Evolutionary conservation across 2,888 invertebrate species (phyloP).

Genomic region (Machimus atricapillus): DNA sequence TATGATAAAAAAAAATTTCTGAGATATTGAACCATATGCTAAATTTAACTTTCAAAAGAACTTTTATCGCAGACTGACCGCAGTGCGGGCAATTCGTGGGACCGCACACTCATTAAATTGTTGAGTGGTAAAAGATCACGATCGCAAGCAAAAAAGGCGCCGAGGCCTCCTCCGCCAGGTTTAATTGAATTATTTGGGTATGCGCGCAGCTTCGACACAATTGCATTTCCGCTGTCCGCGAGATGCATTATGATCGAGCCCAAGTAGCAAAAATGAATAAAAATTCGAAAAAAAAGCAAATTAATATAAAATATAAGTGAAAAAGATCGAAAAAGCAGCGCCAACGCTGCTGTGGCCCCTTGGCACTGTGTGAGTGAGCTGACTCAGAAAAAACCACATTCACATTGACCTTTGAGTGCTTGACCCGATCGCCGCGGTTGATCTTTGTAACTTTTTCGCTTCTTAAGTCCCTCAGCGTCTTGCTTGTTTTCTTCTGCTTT

Average conservation of each 20-base stretch:
- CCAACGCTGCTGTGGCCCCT: not conserved
- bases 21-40: not conserved
- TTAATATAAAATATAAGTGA: not conserved
- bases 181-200: conserved; percentile 1
- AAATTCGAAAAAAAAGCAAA: not conserved
- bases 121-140: not conserved
- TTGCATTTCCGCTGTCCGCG: not conserved
- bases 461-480: conserved; percentile 1
- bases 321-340: not conserved
- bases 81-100: not conserved
- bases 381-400: conserved; percentile 29
- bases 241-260: not conserved
- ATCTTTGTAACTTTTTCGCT: conserved; percentile 23
- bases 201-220: not conserved
- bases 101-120: not conserved
- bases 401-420: conserved; percentile 31
- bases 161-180: not conserved
- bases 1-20: not conserved
- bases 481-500: not conserved
- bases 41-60: not conserved
- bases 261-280: not conserved
- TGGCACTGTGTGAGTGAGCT: not conserved
- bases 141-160: not conserved
- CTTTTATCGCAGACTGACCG: not conserved
- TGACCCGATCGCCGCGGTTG: conserved; percentile 34